Evolutionary conservation across 2,888 invertebrate species (phyloP).

Genomic region (Melanophora roralis): DNA sequence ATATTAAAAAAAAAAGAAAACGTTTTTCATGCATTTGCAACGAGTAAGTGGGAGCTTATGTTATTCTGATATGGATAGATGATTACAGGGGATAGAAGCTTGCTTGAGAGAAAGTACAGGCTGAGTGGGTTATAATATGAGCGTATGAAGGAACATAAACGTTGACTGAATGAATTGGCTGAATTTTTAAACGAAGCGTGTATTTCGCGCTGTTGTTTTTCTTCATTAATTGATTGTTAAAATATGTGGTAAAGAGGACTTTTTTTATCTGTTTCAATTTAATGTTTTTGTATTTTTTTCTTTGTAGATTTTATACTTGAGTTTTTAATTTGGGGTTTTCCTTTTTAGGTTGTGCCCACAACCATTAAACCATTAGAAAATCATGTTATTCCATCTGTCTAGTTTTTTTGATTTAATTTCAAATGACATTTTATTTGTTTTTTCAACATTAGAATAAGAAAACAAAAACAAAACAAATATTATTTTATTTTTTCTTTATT

Average conservation of each 20-base stretch:
- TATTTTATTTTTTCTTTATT: conserved; percentile 20
- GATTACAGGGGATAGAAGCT: not conserved
- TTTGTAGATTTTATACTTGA: not conserved
- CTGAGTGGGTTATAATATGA: not conserved
- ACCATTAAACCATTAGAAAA: not conserved
- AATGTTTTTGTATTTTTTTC: not conserved
- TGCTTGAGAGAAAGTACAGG: not conserved
- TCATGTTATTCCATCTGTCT: not conserved
- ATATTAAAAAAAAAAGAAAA: too few relatives aligned
- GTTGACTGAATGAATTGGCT: conserved; percentile 15
- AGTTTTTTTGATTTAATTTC: not conserved
- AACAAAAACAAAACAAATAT: conserved; percentile 4
- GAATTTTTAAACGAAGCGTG: conserved; percentile 49
- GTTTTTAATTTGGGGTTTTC: not conserved
- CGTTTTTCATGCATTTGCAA: too few relatives aligned
- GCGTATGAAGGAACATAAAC: not conserved
- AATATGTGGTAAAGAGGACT: conserved; percentile 5
- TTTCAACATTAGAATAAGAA: not conserved
- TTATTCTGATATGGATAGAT: not conserved
- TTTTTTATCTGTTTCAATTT: not conserved
- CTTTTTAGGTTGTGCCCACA: not conserved
- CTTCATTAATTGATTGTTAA: conserved; percentile 28
- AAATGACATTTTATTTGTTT: too few relatives aligned
- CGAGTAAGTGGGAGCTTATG: not conserved
- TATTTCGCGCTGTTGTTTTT: conserved; percentile 15